These are phyloP conservation scores for Menidia menidia DNA, from an alignment of 2,797 vertebrate species.

Conservation along the genomic window DNA sequence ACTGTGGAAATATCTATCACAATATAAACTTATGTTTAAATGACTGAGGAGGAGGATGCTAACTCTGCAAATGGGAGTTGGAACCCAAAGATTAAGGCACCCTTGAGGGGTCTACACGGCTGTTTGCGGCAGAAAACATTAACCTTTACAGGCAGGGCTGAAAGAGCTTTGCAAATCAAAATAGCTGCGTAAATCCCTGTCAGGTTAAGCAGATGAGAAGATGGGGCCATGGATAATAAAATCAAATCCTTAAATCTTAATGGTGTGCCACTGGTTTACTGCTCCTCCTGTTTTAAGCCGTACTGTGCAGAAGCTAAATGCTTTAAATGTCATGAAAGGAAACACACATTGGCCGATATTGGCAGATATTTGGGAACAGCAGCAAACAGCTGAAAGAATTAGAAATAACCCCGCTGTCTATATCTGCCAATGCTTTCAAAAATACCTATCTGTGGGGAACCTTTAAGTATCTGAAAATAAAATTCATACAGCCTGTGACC, in stretches of 20 bases:
- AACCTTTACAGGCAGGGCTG: background rate
- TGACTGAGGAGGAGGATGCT: conserved; percentile 27
- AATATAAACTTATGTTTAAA: conserved; percentile 30
- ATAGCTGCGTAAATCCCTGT: background rate
- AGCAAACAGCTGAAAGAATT: conserved; percentile 1
- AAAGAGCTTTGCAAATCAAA: background rate
- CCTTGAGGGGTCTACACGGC: conserved; percentile 9
- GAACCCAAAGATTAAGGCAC: conserved; percentile 31
- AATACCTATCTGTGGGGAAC: conserved; percentile 59
- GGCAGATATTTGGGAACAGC: conserved; percentile 1
- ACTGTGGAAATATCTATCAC: conserved; percentile 56
- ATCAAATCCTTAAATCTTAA: background rate
- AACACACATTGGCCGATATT: conserved; percentile 5
- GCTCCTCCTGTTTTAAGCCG: background rate
- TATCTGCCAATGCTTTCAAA: conserved; percentile 29
- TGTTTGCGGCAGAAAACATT: background rate
- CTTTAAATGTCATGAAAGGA: conserved; percentile 32
- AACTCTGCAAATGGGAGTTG: conserved; percentile 24
- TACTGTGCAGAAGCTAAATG: background rate
- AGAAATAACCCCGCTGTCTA: conserved; percentile 19
- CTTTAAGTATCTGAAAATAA: conserved; percentile 66
- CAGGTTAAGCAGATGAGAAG: background rate
- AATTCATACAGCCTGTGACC: conserved; percentile 14
- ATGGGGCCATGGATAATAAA: background rate
- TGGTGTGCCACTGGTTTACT: background rate